Evolutionary conservation across 2,113 vertebrate species (phyloP).

Genomic region (Corythornis cristatus): DNA sequence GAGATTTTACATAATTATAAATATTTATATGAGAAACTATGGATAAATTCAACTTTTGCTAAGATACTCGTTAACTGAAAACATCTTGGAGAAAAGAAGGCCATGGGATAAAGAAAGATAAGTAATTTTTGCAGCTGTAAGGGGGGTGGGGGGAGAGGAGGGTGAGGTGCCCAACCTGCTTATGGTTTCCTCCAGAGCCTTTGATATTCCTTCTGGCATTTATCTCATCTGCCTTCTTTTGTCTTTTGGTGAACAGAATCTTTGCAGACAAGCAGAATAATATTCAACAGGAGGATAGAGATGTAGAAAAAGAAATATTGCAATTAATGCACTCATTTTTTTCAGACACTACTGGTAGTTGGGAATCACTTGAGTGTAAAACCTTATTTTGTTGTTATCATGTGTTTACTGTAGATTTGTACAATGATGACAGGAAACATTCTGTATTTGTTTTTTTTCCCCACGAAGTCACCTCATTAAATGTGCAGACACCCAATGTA

Average conservation of each 20-base stretch:
- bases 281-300: not conserved
- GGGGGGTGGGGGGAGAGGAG: no score
- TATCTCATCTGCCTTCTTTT: not conserved
- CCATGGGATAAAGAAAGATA: not conserved
- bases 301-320: not conserved
- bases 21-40: not conserved
- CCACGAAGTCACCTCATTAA: not conserved
- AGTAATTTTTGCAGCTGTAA: not conserved
- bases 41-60: not conserved
- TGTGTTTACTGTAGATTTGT: not conserved
- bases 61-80: not conserved
- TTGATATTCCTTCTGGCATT: not conserved
- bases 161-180: not conserved
- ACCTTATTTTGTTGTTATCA: not conserved
- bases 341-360: not conserved
- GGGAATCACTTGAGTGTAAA: not conserved
- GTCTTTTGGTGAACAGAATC: not conserved
- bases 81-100: not conserved
- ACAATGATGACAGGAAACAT: not conserved
- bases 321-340: not conserved
- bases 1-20: not conserved
- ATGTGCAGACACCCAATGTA: not conserved
- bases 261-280: not conserved
- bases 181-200: not conserved
- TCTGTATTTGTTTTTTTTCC: not conserved